Base-by-base conservation (phyloP, 2,797 vertebrate species). In the Gallirallus australis region DNA sequence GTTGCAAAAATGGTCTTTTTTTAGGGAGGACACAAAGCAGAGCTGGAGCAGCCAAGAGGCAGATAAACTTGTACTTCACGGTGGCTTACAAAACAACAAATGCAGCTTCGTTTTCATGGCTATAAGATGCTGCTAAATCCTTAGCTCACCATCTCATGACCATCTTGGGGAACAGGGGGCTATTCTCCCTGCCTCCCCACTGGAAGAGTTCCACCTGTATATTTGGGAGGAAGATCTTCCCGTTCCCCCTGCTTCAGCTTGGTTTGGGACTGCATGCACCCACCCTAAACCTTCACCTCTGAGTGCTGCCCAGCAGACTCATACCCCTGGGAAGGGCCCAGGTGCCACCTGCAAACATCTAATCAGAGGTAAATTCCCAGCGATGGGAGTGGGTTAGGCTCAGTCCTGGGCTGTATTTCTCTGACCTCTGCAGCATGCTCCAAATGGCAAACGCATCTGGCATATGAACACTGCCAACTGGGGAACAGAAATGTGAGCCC, bases 381-480 rank as follows among this genome's bases (percentile, higher is more conserved):
- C 4, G 1, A 59, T 18, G 4, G 2, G 42, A 18, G 39, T 33
- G 65, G 69, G 52, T 53, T 75, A 60, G 69, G 31, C 50, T 80
- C 48, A 12, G 60, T 35, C 48, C 83, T 10, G 16, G 28, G 31
- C 82, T 85, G 11, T 53, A 53, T 81, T 95, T 77, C 75, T 90
- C 80, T 76, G 59, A 79, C 33, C 70, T 66, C 86, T 40, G 47
- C 68, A 89, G 73, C 47, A 81, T 20, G 12, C 27, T 40, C 53
- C 81, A 81, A 93, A 86, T 33, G 69, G 78, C 70, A 90, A 90
- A 76, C 5, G 10, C 65, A 54, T 65, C 88, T 93, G 90, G 60
- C 76, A 20, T 30, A 27, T 1, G 9, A 69, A 15, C 12, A 8
- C 18, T 75, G 82, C 60, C 83, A 90, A 19, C 17, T 5, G 35